These are phyloP conservation scores for Pseudanteris insignis DNA, from an alignment of 2,888 invertebrate species.

Conservation along the genomic window DNA sequence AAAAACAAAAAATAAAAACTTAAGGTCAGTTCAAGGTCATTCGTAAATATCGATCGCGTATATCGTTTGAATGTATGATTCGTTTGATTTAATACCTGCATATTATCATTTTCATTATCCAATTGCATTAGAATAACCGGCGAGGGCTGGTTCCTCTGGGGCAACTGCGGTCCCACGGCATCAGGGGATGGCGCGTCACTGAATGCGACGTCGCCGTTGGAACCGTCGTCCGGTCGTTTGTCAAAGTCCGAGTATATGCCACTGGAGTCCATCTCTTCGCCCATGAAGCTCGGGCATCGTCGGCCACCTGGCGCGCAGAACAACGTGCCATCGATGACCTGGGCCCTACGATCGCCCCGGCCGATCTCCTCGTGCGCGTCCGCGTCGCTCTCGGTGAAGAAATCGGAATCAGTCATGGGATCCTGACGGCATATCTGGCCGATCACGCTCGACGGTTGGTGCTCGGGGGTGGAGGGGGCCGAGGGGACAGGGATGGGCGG, in stretches of 20 bases:
- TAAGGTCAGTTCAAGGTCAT: too few species aligned
- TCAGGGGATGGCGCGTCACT: slow-evolving; percentile 77
- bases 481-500: slow-evolving; percentile 85
- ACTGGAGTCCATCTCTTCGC: slow-evolving; percentile 90
- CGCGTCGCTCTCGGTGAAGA: slow-evolving; percentile 90
- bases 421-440: slow-evolving; percentile 72
- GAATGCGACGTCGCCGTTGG: slow-evolving; percentile 67
- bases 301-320: slow-evolving; percentile 71
- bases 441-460: slow-evolving; percentile 45
- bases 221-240: slow-evolving; percentile 77
- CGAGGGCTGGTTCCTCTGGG: slow-evolving; percentile 68
- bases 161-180: slow-evolving; percentile 69
- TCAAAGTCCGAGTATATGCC: slow-evolving; percentile 89
- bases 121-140: too few species aligned
- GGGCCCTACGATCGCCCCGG: slow-evolving; percentile 76
- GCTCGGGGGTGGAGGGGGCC: slow-evolving; percentile 72
- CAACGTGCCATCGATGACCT: slow-evolving; percentile 90
- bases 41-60: too few species aligned
- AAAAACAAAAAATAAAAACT: too few species aligned
- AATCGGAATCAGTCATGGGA: slow-evolving; percentile 91
- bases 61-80: too few species aligned
- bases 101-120: slow-evolving; percentile 48
- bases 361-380: slow-evolving; percentile 83
- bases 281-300: slow-evolving; percentile 63
- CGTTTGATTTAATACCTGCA: too few species aligned